phyloP scores from a whole-genome alignment of 1,140 invertebrate species.

The Drosophila hydei region DNA sequence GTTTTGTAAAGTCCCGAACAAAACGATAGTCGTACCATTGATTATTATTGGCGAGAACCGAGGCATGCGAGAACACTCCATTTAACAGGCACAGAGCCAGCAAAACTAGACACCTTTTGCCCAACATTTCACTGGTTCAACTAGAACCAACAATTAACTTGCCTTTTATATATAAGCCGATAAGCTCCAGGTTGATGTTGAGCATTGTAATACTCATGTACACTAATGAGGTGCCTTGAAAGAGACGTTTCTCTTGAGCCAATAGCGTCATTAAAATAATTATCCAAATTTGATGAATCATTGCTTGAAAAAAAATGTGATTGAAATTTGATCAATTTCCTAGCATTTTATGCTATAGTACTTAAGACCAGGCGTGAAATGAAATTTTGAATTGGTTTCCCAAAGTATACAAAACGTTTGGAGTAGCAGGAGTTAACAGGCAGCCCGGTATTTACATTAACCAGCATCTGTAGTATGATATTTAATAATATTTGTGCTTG shows the following conservation, averaged over 20 bases:
- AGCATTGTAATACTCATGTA: constrained; percentile 3
- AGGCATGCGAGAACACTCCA: not conserved
- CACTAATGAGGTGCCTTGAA: not conserved
- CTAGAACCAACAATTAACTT: not conserved
- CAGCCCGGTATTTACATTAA: not conserved
- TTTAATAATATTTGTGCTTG: not conserved
- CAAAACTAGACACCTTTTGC: not conserved
- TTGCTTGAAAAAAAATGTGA: too few relatives aligned
- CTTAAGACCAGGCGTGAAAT: too few relatives aligned
- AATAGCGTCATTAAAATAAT: constrained; percentile 4
- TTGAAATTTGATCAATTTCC: too few relatives aligned
- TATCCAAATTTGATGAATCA: too few relatives aligned
- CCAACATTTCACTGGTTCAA: constrained; percentile 14
- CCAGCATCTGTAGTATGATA: not conserved
- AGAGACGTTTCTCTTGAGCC: not conserved
- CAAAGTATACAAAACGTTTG: too few relatives aligned
- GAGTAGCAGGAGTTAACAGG: not conserved
- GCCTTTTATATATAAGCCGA: not conserved
- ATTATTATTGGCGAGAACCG: not conserved
- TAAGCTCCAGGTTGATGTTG: not conserved
- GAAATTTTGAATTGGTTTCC: too few relatives aligned
- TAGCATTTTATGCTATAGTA: too few relatives aligned
- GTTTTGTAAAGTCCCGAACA: not conserved
- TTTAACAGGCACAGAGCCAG: not conserved
- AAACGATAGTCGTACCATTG: constrained; percentile 12